Evolutionary conservation across 2,113 vertebrate species (phyloP).

Genomic region (Hemichromis elongatus): DNA sequence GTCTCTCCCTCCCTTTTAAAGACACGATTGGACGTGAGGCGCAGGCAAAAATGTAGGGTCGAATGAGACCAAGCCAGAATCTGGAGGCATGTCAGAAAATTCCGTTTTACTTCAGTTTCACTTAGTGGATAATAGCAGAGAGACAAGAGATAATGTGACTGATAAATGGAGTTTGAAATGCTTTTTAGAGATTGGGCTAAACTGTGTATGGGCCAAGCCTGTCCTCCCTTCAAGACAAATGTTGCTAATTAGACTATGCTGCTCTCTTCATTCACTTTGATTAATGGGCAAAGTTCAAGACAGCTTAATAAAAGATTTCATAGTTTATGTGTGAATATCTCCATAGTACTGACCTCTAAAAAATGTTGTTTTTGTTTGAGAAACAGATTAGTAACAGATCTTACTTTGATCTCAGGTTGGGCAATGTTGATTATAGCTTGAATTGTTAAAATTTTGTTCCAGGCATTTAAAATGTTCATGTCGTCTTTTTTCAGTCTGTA

Average conservation of each 20-base stretch:
- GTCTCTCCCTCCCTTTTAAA: slow-evolving; percentile 47
- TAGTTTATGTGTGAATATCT: not conserved
- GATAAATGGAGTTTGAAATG: not conserved
- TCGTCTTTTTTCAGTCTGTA: not conserved
- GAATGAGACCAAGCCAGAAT: slow-evolving; percentile 7
- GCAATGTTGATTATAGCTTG: not conserved
- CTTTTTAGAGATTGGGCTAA: not conserved
- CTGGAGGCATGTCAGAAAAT: not conserved
- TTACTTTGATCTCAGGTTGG: not conserved
- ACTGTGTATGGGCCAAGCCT: not conserved
- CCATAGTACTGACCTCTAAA: not conserved
- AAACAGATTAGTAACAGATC: not conserved
- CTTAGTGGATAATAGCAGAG: not conserved
- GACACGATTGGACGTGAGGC: slow-evolving; percentile 30
- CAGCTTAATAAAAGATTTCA: not conserved
- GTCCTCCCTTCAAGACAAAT: slow-evolving; percentile 34
- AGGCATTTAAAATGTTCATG: not conserved
- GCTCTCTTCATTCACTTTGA: not conserved
- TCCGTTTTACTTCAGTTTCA: not conserved
- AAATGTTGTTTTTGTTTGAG: not conserved
- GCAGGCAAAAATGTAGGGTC: slow-evolving; percentile 3
- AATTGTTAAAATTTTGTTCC: not conserved
- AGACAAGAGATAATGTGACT: not conserved
- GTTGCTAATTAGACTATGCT: slow-evolving; percentile 2
- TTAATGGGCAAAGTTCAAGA: not conserved